Evolutionary conservation across 2,113 vertebrate genomes (phyloP).

Genomic region (Scolopax mira): DNA sequence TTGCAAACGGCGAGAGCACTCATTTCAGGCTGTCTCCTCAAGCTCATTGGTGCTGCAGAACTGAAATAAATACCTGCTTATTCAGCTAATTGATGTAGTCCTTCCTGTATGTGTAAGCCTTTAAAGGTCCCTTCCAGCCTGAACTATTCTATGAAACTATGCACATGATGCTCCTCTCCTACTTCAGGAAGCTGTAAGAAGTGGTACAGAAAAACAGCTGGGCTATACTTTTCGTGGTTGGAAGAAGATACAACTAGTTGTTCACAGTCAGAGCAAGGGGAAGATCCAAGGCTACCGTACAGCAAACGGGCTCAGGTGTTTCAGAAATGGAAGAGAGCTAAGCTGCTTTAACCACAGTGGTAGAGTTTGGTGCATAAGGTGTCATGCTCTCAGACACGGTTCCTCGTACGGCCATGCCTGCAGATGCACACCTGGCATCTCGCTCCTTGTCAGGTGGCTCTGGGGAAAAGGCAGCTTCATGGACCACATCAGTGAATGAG

Average conservation of each 20-base stretch:
- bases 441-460: background rate
- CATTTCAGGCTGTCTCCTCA: background rate
- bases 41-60: background rate
- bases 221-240: background rate
- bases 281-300: background rate
- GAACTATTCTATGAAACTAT: background rate
- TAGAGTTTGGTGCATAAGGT: background rate
- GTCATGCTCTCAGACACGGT: background rate
- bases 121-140: background rate
- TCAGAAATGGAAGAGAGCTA: background rate
- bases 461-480: background rate
- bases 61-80: background rate
- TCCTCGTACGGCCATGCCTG: background rate
- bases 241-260: accelerated
- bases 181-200: background rate
- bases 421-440: background rate
- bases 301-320: background rate
- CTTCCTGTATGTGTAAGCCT: background rate
- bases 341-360: background rate
- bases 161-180: background rate
- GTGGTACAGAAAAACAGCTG: background rate
- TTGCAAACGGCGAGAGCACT: accelerated
- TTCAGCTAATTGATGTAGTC: background rate
- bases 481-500: background rate
- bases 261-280: background rate